Evolutionary conservation across 2,888 invertebrate genomes (phyloP), one percentile per base, ranked within the genome.

Genomic region (Eurois occulta): DNA sequence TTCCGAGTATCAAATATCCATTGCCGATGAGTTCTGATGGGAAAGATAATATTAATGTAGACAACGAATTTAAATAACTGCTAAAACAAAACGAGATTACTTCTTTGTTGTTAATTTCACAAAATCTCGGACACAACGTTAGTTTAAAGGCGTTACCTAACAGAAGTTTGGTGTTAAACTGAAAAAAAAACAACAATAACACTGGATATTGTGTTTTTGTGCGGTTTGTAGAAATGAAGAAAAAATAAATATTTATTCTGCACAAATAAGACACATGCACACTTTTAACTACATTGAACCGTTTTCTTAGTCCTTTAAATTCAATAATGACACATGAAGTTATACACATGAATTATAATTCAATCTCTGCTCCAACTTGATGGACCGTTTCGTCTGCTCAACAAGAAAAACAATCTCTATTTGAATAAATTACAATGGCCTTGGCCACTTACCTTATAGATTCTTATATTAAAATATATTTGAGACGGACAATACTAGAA

Each of bases 341-440:
- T 6, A 64, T 18, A 46, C 18, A 16, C 71, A 38, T 28, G 8
- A 35, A 21, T 76, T 41, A 11, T 38, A 16, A 72, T 55, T 52
- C 11, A 43, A 62, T 67, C 16, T 21, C 7, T 32, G 21, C 21
- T 64, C 32, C n/a, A 28, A 28, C 28, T 28, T 21, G 6, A 35
- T 43, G 21, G 24, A 43, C n/a, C 32, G 24, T n/a, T 58, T 46
- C 35, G n/a, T 21, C n/a, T 11, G 24, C 13, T 65, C 18, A 41
- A n/a, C 52, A 68, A 43, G 32, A 68, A 69, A 73, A 41, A 58
- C 21, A 66, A 85, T 58, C 28, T 80, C 60, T 46, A 58, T n/a
- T 43, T n/a, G 13, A 2, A 75, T 72, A 65, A 64, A 71, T 72
- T 75, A 75, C 11, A 32, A 71, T 67, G 70, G 24, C 83, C 83